These are phyloP conservation scores for Halichondria panicea DNA, from an alignment of 37 sponge, comb jelly and placozoan genomes.

Conservation along the genomic window DNA sequence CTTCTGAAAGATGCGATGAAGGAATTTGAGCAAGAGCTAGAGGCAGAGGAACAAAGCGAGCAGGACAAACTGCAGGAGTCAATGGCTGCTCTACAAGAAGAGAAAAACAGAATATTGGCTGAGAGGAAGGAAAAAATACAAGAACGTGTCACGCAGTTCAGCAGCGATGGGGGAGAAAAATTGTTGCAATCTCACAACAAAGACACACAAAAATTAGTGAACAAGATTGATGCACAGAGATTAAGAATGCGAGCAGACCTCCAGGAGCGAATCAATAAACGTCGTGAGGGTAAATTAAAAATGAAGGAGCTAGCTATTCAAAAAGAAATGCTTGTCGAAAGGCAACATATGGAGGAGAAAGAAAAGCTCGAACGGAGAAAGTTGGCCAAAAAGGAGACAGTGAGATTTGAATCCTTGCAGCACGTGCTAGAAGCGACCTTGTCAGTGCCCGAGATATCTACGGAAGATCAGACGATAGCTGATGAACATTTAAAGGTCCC, in stretches of 20 bases:
- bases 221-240: conserved; percentile 13
- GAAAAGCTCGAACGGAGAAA: background rate
- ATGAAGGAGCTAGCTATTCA: background rate
- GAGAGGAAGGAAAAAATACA: conserved; percentile 2
- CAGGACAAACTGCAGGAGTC: background rate
- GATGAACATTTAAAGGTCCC: no score
- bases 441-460: no score
- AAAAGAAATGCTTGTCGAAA: background rate
- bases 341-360: background rate
- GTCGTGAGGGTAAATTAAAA: background rate
- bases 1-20: background rate
- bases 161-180: background rate
- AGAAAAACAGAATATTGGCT: background rate
- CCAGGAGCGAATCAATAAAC: background rate
- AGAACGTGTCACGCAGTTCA: background rate
- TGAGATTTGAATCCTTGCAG: background rate
- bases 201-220: conserved; percentile 1
- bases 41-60: background rate
- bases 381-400: conserved; percentile 3
- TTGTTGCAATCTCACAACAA: conserved; percentile 1
- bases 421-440: background rate
- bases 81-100: conserved; percentile 1
- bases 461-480: no score
- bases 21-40: background rate
- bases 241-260: conserved; percentile 7